Evolutionary conservation across 1,140 invertebrate species (phyloP).

Genomic region (Pogonomyrmex californicus): DNA sequence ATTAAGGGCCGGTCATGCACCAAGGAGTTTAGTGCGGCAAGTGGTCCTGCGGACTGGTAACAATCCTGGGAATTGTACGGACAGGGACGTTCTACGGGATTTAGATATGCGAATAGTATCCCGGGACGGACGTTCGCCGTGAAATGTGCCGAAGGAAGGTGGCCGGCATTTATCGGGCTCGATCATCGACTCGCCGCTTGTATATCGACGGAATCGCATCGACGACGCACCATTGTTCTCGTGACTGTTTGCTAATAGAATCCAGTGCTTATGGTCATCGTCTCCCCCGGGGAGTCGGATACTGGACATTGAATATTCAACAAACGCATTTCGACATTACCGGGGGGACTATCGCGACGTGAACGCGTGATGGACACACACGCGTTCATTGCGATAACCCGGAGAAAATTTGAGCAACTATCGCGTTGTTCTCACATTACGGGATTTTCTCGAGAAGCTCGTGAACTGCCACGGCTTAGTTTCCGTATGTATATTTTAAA

Average conservation of each 20-base stretch:
- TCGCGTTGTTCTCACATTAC: neutral
- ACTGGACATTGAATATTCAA: conserved; percentile 57
- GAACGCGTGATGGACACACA: conserved; percentile 1
- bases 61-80: conserved; percentile 54
- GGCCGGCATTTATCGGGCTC: conserved; percentile 70
- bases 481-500: neutral
- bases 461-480: neutral
- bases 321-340: conserved; percentile 52
- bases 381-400: too few relatives aligned
- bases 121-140: conserved; percentile 68
- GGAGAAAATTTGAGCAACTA: neutral
- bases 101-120: conserved; percentile 59
- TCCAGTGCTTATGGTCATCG: conserved; percentile 42
- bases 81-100: conserved; percentile 38
- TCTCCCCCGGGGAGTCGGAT: conserved; percentile 15
- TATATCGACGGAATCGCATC: conserved; percentile 66
- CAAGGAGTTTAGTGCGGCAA: conserved; percentile 35
- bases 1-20: conserved; percentile 51
- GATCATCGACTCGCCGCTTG: conserved; percentile 69
- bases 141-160: conserved; percentile 74
- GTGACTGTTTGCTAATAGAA: conserved; percentile 60
- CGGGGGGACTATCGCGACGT: neutral
- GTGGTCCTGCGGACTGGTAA: conserved; percentile 14
- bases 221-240: conserved; percentile 73
- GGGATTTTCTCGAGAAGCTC: neutral